Evolutionary conservation across 2,113 vertebrate species (phyloP), one percentile per base, ranked within the genome.

Genomic region (Silurus asotus): DNA sequence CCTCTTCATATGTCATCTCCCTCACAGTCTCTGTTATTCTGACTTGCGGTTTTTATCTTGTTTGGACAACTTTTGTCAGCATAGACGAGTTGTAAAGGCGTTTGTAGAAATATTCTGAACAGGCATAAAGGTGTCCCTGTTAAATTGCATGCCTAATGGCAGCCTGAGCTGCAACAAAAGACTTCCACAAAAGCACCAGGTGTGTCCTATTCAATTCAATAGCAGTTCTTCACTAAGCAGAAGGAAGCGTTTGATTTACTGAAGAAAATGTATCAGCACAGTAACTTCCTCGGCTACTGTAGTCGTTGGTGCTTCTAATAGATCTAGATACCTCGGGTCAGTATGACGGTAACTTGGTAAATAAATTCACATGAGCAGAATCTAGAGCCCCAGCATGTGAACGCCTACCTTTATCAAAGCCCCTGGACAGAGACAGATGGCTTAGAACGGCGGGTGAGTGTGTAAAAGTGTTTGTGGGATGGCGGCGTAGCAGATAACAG

Each of bases 381-480:
- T 19, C 64, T 82, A 20, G 51, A 37, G 90, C 45, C 76, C 85
- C 77, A 90, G 89, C 28, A 64, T 83, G 86, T 92, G 88, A 90
- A 88, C 80, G 72, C 89, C 82, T 88, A 92, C 88, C 92, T 94
- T 94, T 94, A 94, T 93, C 93, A 93, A 92, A 92, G 88, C 86
- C 91, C 92, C 93, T 91, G 90, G 91, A 91, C 89, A 90, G 93
- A 94, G 94, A 95, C 93, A 93, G 94, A 95, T 95, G 93, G 93
- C 92, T 89, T 70, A 89, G 90, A 94, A 93, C 88, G 89, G 92
- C 76, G 87, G 88, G 91, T 92, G 91, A 91, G 92, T 91, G 93
- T 94, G 94, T 95, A 94, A 94, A 94, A 95, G 93, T 94, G 92
- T 92, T 92, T 90, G 92, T 91, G 93, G 92, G 89, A 92, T 89